A percentile compares a stretch with the other conserved stretches of the same genome.
Conservation (phyloP, 2,797 vertebrate species). For the Aldrovandia affinis region DNA sequence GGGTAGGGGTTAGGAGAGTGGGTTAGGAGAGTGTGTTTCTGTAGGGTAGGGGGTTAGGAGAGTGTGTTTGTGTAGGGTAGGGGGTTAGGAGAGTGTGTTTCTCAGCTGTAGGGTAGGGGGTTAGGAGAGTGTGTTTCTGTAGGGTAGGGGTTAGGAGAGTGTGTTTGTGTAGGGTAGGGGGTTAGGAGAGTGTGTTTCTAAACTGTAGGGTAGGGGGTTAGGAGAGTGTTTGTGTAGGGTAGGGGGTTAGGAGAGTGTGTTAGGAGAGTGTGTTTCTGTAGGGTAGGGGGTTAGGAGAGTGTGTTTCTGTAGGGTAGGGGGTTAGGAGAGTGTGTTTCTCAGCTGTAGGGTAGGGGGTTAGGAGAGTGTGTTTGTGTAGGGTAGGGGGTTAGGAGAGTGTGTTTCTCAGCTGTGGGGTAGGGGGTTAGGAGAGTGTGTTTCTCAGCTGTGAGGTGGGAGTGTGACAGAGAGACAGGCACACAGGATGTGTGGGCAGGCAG, state of each 20-base stretch:
- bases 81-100: no score
- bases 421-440: no score
- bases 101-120: background rate
- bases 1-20: no score
- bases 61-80: background rate
- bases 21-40: background rate
- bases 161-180: no score
- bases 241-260: background rate
- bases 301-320: background rate
- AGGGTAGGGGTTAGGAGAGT: background rate
- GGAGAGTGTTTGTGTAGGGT: background rate
- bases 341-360: background rate
- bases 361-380: background rate
- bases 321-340: background rate
- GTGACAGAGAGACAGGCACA: no score
- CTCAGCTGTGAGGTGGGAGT: no score
- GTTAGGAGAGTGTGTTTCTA: background rate
- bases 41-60: background rate
- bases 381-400: no score
- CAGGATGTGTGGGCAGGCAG: background rate
- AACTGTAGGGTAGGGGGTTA: background rate
- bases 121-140: background rate
- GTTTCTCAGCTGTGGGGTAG: no score
- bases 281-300: background rate
- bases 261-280: background rate